Evolutionary conservation across 37 sponge, comb jelly and placozoan genomes (phyloP), one percentile per base, ranked within the genome.

Genomic region (Amphimedon queenslandica): DNA sequence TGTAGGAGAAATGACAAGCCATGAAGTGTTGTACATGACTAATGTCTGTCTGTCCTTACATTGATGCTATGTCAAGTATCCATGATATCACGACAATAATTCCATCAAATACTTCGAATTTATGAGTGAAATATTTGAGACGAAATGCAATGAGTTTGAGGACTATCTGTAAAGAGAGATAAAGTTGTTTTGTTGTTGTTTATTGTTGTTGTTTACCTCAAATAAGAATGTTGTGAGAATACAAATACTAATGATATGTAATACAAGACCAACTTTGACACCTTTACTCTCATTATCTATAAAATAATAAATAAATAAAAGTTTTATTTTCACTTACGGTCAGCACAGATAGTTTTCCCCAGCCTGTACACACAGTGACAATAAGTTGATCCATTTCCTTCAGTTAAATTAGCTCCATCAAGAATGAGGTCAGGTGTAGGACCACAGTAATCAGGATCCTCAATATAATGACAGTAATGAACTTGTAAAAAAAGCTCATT

Each of bases 41-140:
- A n/a, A n/a, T n/a, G n/a, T n/a, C n/a, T n/a, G n/a, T n/a, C 21
- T 60, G 61, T 6, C 8, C 88, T 55, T 65, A 88, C 88, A 82
- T 36, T 21, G 89, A 89, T 30, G 92, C 88, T 35, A 89, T 35
- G 67, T 96, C 97, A 75, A 96, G 77, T 11, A 77, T 32, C 47
- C 79, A 96, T 33, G 97, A 96, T 51, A 92, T 39, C n/a, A 89
- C 28, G 6, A 96, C 97, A 30, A 96, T 56, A 23, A 76, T 55
- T 13, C 83, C 97, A 51, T 96, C 97, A 84, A 96, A 92, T 25
- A 89, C 93, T 64, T 93, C 93, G 74, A 93, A 84, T 67, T 85
- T 93, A 79, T 93, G 93, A 1, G 89, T 88, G 63, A 93, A 93
- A 55, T 84, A 93, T 79, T 82, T 80, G 34, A 93, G 27, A 4